A percentile compares a stretch with the other conserved stretches of the same genome.
phyloP scores from a whole-genome alignment of 2,797 vertebrate species.

The Rhinatrema bivittatum region DNA sequence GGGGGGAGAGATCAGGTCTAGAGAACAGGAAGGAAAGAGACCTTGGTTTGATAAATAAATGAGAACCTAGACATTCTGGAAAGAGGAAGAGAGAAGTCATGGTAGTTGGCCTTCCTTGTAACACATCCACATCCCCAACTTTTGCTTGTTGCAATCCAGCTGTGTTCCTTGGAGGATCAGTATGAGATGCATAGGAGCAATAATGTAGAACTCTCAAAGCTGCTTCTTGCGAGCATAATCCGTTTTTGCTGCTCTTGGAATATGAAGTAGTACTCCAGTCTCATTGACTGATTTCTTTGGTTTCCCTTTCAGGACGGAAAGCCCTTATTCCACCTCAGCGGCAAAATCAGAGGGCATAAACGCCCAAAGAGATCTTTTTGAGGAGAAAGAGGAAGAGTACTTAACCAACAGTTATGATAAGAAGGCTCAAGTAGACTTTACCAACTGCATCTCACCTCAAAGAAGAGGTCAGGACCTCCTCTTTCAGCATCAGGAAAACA shows the following conservation, averaged over 20 bases:
- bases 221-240: too few relatives aligned
- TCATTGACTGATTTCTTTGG: conserved; percentile 34
- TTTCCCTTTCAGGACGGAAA: conserved; percentile 66
- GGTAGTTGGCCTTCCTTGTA: too few relatives aligned
- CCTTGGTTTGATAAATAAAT: too few relatives aligned
- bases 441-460: conserved; percentile 53
- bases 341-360: conserved; percentile 46
- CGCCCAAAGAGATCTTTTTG: conserved; percentile 71
- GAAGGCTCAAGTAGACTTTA: conserved; percentile 59
- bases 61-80: too few relatives aligned
- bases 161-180: background rate
- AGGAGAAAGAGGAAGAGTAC: conserved; percentile 72
- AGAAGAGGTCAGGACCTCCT: conserved; percentile 52
- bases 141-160: too few relatives aligned
- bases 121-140: too few relatives aligned
- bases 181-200: background rate
- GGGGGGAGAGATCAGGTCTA: too few relatives aligned
- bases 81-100: too few relatives aligned
- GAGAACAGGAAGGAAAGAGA: too few relatives aligned
- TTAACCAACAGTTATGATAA: conserved; percentile 63
- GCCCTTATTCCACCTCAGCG: conserved; percentile 50
- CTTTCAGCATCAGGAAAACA: conserved; percentile 54
- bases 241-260: background rate
- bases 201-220: too few relatives aligned
- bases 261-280: conserved; percentile 27